Percentiles rank a stretch among this genome's conserved stretches.
Conservation (phyloP, 1,140 invertebrate genomes). For the Apis cerana region DNA sequence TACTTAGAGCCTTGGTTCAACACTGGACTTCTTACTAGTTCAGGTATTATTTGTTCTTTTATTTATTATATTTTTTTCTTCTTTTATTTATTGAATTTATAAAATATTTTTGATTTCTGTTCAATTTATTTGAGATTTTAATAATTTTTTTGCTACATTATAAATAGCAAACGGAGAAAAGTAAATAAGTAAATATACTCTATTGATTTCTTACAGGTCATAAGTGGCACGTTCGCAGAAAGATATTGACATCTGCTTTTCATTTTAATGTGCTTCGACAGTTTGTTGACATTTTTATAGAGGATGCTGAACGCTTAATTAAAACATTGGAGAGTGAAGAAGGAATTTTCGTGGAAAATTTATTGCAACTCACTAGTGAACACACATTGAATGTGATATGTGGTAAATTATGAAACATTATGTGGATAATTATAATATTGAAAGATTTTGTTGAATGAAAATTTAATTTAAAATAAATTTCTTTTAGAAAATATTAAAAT, state of each 20-base stretch:
- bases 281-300: slow-evolving; percentile 82
- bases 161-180: not conserved
- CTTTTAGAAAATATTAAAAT: no score
- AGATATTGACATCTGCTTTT: slow-evolving; percentile 93
- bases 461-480: no score
- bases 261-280: slow-evolving; percentile 93
- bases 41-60: slow-evolving; percentile 55
- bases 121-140: not conserved
- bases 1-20: slow-evolving; percentile 86
- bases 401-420: slow-evolving; percentile 80
- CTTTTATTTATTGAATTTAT: no score
- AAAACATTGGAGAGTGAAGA: slow-evolving; percentile 61
- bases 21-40: slow-evolving; percentile 85
- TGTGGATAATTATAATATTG: not conserved
- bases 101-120: not conserved
- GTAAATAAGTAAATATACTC: no score
- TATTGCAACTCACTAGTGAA: slow-evolving; percentile 86
- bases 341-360: slow-evolving; percentile 75
- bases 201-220: slow-evolving; percentile 79
- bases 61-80: not conserved
- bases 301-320: slow-evolving; percentile 61
- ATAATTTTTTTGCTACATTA: not conserved
- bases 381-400: slow-evolving; percentile 91
- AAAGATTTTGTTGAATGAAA: not conserved
- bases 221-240: slow-evolving; percentile 91